phyloP scores from a whole-genome alignment of 2,113 vertebrate genomes.

The Myiozetetes cayanensis region DNA sequence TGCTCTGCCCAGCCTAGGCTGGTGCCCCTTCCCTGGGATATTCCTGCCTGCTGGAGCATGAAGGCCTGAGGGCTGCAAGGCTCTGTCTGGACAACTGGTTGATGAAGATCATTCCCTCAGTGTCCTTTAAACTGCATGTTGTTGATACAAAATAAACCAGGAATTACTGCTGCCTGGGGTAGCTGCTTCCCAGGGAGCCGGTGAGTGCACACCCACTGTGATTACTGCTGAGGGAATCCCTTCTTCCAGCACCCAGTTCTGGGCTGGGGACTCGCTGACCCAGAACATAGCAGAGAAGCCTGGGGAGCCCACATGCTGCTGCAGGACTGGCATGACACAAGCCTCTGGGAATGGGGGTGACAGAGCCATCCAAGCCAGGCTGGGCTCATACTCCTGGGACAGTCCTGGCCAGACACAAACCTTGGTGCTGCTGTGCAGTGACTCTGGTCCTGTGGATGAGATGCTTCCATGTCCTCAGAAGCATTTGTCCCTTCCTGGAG shows the following conservation, averaged over 20 bases:
- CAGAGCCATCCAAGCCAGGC: neutral
- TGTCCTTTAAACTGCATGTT: neutral
- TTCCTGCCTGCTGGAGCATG: accelerated
- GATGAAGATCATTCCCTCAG: neutral
- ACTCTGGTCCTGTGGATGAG: neutral
- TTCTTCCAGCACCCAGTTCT: neutral
- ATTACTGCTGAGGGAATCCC: neutral
- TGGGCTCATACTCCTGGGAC: neutral
- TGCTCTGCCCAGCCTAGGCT: neutral
- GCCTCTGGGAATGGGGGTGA: neutral
- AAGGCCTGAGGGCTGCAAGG: neutral
- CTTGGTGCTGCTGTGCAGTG: neutral
- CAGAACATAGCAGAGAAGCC: neutral
- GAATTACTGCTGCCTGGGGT: neutral
- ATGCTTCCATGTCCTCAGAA: neutral
- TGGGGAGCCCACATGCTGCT: accelerated
- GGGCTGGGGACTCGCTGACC: neutral
- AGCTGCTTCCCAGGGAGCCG: neutral
- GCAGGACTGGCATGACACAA: neutral
- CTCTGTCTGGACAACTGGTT: neutral
- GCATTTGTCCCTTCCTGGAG: neutral
- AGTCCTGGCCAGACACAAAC: neutral
- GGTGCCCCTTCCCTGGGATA: neutral
- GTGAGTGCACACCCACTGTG: accelerated
- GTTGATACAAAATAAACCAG: neutral